These are phyloP conservation scores for Nephotettix cincticeps DNA, from an alignment of 1,140 invertebrate genomes.

Conservation along the genomic window DNA sequence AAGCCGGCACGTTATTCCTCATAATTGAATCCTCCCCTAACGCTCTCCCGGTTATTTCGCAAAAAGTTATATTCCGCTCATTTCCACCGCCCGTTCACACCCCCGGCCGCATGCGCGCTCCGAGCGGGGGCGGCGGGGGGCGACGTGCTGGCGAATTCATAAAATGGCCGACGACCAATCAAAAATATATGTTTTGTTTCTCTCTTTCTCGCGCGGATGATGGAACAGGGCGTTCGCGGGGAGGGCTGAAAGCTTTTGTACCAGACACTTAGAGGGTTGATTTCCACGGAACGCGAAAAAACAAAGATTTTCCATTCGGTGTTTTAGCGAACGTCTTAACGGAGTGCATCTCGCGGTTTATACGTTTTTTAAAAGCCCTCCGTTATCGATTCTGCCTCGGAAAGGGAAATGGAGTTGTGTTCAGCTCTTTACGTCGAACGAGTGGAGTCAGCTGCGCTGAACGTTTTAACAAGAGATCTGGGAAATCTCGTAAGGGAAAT, in stretches of 20 bases:
- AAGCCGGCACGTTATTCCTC: background rate
- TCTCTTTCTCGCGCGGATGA: conserved; percentile 16
- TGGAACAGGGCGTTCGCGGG: background rate
- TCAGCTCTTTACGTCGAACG: no score
- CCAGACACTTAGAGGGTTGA: conserved; percentile 12
- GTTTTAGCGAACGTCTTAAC: background rate
- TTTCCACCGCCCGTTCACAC: conserved; percentile 4
- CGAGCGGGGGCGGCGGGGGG: background rate
- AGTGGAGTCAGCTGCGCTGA: no score
- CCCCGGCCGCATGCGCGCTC: background rate
- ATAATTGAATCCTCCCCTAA: conserved; percentile 32
- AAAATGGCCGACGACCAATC: conserved; percentile 37
- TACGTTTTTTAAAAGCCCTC: no score
- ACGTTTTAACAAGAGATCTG: no score
- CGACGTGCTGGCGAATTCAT: conserved; percentile 34
- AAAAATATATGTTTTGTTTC: conserved; percentile 32
- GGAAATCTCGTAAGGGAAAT: no score
- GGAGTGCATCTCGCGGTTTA: no score
- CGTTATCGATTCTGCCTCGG: no score
- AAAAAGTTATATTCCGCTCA: conserved; percentile 31
- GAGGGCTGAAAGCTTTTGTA: conserved; percentile 5
- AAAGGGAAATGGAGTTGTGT: no score
- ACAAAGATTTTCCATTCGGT: conserved; percentile 12
- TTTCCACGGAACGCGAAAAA: conserved; percentile 3
- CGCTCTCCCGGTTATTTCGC: conserved; percentile 20